These are phyloP conservation scores for Sebastes diaconus DNA, from an alignment of 2,797 vertebrate genomes.

Conservation along the genomic window DNA sequence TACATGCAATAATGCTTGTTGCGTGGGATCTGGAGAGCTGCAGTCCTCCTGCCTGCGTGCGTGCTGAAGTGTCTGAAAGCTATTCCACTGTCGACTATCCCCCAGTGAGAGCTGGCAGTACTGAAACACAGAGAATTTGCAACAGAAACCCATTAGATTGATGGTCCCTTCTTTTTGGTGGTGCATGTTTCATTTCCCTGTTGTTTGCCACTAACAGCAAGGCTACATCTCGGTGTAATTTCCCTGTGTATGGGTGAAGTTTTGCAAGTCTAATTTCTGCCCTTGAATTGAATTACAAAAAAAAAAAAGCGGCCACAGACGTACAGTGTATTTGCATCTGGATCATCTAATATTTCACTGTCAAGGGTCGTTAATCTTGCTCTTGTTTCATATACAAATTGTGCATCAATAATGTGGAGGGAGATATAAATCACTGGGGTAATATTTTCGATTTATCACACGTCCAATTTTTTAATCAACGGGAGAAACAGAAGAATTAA, in stretches of 20 bases:
- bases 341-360: constrained; percentile 83
- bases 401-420: constrained; percentile 47
- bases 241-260: constrained; percentile 70
- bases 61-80: constrained; percentile 62
- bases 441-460: constrained; percentile 38
- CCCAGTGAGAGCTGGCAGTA: constrained; percentile 58
- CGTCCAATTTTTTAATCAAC: constrained; percentile 47
- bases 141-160: constrained; percentile 73
- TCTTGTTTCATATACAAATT: constrained; percentile 54
- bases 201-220: constrained; percentile 72
- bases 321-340: constrained; percentile 78
- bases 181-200: constrained; percentile 79
- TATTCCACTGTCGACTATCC: constrained; percentile 67
- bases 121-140: constrained; percentile 63
- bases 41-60: constrained; percentile 12
- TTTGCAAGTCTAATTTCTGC: constrained; percentile 87
- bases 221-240: constrained; percentile 81
- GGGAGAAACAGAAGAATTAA: constrained; percentile 32
- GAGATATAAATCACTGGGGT: constrained; percentile 45
- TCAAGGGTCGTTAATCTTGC: constrained; percentile 83
- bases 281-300: constrained; percentile 83
- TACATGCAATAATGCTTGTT: constrained; percentile 34
- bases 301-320: constrained; percentile 58
- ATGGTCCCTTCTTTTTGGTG: constrained; percentile 66
- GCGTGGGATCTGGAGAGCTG: constrained; percentile 43